These are phyloP conservation scores for Indicator indicator DNA, from an alignment of 2,113 vertebrate species.

Conservation along the genomic window DNA sequence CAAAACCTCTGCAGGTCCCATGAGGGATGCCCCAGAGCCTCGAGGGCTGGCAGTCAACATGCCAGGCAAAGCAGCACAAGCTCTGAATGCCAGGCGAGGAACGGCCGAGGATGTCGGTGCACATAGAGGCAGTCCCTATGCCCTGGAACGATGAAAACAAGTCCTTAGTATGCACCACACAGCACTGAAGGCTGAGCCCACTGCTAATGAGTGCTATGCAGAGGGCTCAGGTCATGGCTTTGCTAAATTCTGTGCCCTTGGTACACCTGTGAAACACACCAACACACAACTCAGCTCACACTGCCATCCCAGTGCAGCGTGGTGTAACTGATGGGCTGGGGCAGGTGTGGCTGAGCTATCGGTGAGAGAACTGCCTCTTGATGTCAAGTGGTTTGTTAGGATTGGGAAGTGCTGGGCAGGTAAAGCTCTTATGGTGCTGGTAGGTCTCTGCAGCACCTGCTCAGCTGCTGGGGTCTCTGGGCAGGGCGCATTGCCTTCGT, in stretches of 20 bases:
- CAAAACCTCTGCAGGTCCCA: not conserved
- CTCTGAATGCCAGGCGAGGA: fast-evolving
- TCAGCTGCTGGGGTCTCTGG: not conserved
- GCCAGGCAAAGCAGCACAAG: not conserved
- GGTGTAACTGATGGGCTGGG: fast-evolving
- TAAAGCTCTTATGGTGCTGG: not conserved
- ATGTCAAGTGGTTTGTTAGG: not conserved
- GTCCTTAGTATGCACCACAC: not conserved
- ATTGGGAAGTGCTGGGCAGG: not conserved
- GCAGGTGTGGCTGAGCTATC: not conserved
- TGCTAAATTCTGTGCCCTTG: not conserved
- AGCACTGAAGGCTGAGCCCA: not conserved
- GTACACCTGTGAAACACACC: not conserved
- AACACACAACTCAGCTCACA: fast-evolving
- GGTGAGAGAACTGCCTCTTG: fast-evolving
- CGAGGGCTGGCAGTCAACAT: fast-evolving
- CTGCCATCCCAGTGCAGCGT: fast-evolving
- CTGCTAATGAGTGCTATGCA: not conserved
- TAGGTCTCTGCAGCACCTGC: fast-evolving
- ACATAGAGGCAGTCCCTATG: not conserved
- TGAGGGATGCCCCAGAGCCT: not conserved
- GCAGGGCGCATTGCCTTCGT: not conserved
- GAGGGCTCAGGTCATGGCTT: not conserved
- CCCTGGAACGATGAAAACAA: not conserved
- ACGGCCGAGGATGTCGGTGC: fast-evolving